phyloP scores from a whole-genome alignment of 2,797 vertebrate species.

The Cryptoblepharus egeriae region DNA sequence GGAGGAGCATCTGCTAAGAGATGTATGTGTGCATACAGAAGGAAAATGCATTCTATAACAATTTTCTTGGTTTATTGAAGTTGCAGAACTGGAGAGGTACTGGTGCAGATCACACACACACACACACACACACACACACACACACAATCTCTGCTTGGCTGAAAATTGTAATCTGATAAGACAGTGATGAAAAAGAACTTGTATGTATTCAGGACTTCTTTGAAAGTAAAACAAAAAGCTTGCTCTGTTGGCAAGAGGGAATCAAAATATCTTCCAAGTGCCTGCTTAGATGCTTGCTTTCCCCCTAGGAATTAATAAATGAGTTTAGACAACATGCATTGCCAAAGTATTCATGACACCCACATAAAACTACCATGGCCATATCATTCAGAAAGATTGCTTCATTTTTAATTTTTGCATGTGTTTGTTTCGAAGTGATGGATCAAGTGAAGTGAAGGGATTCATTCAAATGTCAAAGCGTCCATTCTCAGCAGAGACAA shows the following conservation, averaged over 20 bases:
- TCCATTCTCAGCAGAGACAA: background rate
- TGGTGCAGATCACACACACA: too few species aligned
- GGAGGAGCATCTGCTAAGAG: background rate
- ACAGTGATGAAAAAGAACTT: conserved; percentile 7
- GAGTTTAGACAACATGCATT: conserved; percentile 1
- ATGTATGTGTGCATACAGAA: background rate
- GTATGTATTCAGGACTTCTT: background rate
- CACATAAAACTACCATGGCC: conserved; percentile 25
- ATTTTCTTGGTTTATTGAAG: background rate
- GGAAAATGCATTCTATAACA: background rate
- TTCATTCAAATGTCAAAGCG: conserved; percentile 52
- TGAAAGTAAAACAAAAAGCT: background rate
- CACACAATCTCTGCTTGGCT: background rate
- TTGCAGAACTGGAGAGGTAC: too few species aligned
- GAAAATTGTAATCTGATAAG: background rate
- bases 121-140: too few species aligned
- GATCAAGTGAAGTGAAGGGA: background rate
- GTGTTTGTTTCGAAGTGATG: conserved; percentile 9
- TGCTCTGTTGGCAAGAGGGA: conserved; percentile 10
- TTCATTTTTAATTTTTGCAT: background rate
- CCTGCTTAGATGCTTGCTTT: conserved; percentile 29
- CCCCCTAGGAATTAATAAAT: conserved; percentile 9
- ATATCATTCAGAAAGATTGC: conserved; percentile 15
- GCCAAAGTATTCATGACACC: conserved; percentile 33
- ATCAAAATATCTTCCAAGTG: conserved; percentile 16